These are phyloP conservation scores for Pterocles burchelli DNA, from an alignment of 2,113 vertebrate genomes.

Conservation along the genomic window DNA sequence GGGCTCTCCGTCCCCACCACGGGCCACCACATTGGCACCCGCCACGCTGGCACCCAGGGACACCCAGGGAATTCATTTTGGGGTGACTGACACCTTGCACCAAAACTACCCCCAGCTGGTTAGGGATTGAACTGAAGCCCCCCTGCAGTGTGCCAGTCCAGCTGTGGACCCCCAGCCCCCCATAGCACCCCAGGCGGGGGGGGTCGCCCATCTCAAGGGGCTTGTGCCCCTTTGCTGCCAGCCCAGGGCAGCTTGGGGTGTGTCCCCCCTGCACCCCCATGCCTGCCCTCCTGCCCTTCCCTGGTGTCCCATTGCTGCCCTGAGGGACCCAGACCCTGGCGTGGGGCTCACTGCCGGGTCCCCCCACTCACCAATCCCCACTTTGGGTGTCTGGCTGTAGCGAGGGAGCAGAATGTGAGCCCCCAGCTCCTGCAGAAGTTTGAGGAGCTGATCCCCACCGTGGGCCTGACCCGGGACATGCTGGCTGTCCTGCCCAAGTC, in stretches of 20 bases:
- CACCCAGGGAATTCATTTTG: neutral
- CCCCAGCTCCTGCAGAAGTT: constrained; percentile 20
- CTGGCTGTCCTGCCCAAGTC: neutral
- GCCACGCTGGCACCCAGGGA: neutral
- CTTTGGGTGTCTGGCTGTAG: neutral
- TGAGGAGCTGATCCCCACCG: neutral
- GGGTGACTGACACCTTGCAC: neutral
- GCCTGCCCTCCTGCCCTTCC: neutral
- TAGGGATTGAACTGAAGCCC: accelerated
- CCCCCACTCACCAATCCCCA: neutral
- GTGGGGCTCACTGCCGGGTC: neutral
- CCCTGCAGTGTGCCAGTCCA: neutral
- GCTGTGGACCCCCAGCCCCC: neutral
- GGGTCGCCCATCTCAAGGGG: neutral
- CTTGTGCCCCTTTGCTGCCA: neutral
- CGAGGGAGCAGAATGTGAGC: neutral
- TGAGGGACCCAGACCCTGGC: accelerated
- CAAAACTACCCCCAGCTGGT: accelerated
- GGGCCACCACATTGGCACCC: neutral
- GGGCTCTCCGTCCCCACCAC: accelerated
- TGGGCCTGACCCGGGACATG: neutral
- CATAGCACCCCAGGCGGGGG: accelerated
- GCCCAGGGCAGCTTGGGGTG: neutral
- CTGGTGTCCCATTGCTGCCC: neutral
- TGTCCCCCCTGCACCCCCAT: neutral